These are phyloP conservation scores for Bucco capensis DNA, from an alignment of 2,113 vertebrate genomes.

Conservation along the genomic window DNA sequence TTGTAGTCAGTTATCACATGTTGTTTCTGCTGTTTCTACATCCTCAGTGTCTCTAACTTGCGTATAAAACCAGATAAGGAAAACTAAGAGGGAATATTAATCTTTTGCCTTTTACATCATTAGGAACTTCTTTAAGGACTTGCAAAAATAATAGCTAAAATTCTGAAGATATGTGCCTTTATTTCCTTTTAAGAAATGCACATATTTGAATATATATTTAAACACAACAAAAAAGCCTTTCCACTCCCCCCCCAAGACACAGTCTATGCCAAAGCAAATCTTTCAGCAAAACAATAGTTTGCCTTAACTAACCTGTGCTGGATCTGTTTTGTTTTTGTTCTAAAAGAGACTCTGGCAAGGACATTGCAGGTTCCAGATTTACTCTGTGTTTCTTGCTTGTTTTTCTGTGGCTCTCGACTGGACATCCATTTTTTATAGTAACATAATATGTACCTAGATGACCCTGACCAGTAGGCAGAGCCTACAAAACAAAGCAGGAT, in stretches of 20 bases:
- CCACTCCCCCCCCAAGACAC: neutral
- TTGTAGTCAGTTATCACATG: neutral
- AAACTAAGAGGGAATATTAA: neutral
- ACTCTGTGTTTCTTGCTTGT: neutral
- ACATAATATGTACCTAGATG: neutral
- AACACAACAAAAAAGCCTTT: neutral
- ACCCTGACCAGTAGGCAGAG: neutral
- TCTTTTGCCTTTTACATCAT: neutral
- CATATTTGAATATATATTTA: neutral
- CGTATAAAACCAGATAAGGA: neutral
- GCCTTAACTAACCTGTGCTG: conserved; percentile 17
- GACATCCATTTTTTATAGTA: neutral
- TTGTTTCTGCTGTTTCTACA: neutral
- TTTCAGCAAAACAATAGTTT: neutral
- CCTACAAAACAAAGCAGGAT: neutral
- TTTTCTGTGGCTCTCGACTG: neutral
- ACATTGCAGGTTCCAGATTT: neutral
- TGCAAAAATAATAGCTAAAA: neutral
- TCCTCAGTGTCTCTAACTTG: neutral
- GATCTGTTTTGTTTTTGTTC: neutral
- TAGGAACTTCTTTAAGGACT: neutral
- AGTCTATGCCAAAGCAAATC: neutral
- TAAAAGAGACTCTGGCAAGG: neutral
- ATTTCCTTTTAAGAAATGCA: neutral
- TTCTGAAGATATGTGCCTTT: neutral